Evolutionary conservation across 1,140 invertebrate genomes (phyloP), one percentile per base, ranked within the genome.

Genomic region (Drosophila repletoides): DNA sequence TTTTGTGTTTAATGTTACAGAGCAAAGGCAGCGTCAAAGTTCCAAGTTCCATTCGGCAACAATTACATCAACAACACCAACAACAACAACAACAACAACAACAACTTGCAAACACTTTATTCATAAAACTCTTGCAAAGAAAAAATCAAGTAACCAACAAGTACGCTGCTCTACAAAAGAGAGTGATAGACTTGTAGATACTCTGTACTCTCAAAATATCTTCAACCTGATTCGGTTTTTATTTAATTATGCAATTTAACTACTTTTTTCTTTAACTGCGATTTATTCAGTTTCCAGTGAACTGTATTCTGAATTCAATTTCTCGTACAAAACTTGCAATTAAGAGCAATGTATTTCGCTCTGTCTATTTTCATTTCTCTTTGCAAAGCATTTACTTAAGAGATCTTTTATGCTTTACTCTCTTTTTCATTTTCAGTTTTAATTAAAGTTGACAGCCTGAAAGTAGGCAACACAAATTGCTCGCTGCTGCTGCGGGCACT

Each of bases 401-500:
- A n/a, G n/a, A n/a, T n/a, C n/a, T n/a, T n/a, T n/a, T n/a, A 29
- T 33, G 15, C 10, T 9, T 6, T 21, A 12, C 48, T 52, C 48
- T 52, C 49, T 36, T 24, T 24, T 26, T 12, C 34, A 19, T 19
- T 14, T 28, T 12, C 2, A 17, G 6, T 7, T 21, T 22, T 14
- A 51, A 40, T 61, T 61, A 33, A 38, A 7, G 10, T 0, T 5
- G 1, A 1, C 36, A 2, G 76, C 76, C 76, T 65, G 21, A 81
- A 77, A 81, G 79, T 81, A 81, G 76, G 79, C 76, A 83, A 63
- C 31, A 28, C 2, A 45, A 72, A 52, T 26, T 26, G 31, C 10
- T 41, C 19, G 19, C 1, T 33, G 19, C 21, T 4, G 55, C 19
- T 17, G 36, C 38, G 31, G n/a, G n/a, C n/a, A n/a, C n/a, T n/a